Conservation (phyloP, 2,888 invertebrate species). For the Sesia apiformis region DNA sequence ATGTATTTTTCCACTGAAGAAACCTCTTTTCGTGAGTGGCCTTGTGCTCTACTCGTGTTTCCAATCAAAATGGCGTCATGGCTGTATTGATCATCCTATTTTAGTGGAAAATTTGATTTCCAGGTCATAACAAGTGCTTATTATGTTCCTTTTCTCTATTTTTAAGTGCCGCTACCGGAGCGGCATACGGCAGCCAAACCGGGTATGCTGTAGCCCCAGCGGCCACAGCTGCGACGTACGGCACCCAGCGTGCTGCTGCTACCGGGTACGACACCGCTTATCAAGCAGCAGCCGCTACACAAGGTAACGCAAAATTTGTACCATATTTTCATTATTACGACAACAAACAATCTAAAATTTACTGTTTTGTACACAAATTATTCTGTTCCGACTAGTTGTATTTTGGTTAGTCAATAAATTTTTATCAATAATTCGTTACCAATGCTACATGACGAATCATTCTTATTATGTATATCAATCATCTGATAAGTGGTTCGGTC, state of each 20-base stretch:
- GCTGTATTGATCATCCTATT: constrained; percentile 46
- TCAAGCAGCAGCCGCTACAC: constrained; percentile 86
- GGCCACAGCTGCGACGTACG: constrained; percentile 88
- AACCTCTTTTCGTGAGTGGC: constrained; percentile 22
- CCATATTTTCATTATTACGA: neutral
- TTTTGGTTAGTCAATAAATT: no score
- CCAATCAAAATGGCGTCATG: constrained; percentile 68
- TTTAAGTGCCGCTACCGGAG: constrained; percentile 80
- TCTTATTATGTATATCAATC: no score
- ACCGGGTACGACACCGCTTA: constrained; percentile 89
- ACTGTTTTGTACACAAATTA: no score
- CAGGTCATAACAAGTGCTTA: constrained; percentile 14
- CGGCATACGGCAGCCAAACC: constrained; percentile 88
- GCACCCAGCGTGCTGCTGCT: constrained; percentile 85
- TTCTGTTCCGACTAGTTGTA: no score
- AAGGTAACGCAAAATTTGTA: constrained; percentile 57
- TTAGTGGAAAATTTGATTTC: constrained; percentile 14
- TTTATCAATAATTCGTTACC: no score
- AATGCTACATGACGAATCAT: no score
- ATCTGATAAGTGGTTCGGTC: no score
- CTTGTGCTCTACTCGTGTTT: constrained; percentile 43
- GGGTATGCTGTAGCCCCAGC: constrained; percentile 89
- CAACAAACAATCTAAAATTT: no score
- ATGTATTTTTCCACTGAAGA: constrained; percentile 4
- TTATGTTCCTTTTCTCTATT: constrained; percentile 15